phyloP scores from a whole-genome alignment of 53 echinoderm and acorn worm genomes.

The Holothuria scabra region DNA sequence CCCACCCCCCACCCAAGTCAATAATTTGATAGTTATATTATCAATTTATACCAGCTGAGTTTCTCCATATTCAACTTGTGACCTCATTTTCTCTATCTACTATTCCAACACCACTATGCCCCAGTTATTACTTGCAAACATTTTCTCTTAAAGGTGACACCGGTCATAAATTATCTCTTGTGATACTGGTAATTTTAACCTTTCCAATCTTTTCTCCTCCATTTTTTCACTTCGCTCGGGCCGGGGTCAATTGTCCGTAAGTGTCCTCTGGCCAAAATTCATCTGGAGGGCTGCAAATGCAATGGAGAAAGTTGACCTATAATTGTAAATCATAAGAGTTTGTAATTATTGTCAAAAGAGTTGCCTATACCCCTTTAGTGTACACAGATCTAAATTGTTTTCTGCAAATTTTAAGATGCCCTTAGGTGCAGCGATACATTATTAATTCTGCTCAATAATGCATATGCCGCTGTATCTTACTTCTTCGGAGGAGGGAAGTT shows the following conservation, averaged over 20 bases:
- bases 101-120: background rate
- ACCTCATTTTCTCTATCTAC: background rate
- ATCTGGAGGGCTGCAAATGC: background rate
- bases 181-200: conserved; percentile 23
- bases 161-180: conserved; percentile 32
- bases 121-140: conserved; percentile 37
- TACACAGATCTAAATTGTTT: conserved; percentile 31
- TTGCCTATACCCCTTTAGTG: background rate
- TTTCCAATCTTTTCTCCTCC: background rate
- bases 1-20: too few relatives aligned
- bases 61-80: too few relatives aligned
- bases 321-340: conserved; percentile 15
- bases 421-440: background rate
- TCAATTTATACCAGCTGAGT: too few relatives aligned
- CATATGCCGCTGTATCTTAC: too few relatives aligned
- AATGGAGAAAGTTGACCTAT: conserved; percentile 23
- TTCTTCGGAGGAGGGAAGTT: too few relatives aligned
- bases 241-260: conserved; percentile 30
- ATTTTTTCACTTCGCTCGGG: background rate
- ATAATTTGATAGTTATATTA: too few relatives aligned
- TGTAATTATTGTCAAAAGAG: conserved; percentile 6
- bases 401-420: conserved; percentile 24
- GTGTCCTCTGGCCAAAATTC: conserved; percentile 10
- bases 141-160: conserved; percentile 25
- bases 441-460: too few relatives aligned